A percentile compares a stretch with the other conserved stretches of the same genome.
These are phyloP conservation scores for Epizoanthus ramosus DNA, from an alignment of 92 coral and sea anemone species.

Conservation along the genomic window DNA sequence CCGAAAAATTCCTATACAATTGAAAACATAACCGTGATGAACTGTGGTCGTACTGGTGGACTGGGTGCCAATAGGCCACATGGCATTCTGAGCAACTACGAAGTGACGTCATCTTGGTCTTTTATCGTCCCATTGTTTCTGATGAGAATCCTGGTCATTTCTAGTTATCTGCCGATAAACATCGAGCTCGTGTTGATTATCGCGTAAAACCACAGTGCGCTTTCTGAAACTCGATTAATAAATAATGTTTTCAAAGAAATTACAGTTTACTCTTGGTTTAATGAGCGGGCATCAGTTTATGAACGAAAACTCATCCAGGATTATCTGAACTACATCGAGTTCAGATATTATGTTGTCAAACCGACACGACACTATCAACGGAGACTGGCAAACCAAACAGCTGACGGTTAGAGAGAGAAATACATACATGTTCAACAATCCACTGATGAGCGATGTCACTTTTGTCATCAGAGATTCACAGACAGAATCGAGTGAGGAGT, in stretches of 20 bases:
- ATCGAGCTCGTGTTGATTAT: conserved; percentile 5
- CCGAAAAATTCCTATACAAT: background rate
- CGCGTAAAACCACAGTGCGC: conserved; percentile 1
- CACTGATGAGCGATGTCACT: conserved; percentile 33
- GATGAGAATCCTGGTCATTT: background rate
- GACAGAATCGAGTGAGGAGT: conserved; percentile 2
- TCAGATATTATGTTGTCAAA: background rate
- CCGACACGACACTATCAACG: background rate
- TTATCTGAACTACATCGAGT: background rate
- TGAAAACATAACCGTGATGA: no score
- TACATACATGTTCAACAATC: conserved; percentile 41
- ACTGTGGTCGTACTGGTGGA: background rate
- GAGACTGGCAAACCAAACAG: conserved; percentile 38
- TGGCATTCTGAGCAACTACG: background rate
- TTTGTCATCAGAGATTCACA: conserved; percentile 12
- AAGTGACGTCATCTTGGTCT: background rate
- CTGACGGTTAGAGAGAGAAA: conserved; percentile 19
- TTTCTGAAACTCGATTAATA: conserved; percentile 9
- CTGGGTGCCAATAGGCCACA: background rate
- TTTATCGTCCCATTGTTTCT: background rate
- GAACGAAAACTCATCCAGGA: no score
- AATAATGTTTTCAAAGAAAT: conserved; percentile 5
- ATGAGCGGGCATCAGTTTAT: background rate
- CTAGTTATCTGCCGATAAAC: background rate
- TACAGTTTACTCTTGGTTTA: background rate